Base-by-base conservation (phyloP, 1,140 invertebrate species). In the Chymomyza costata region DNA sequence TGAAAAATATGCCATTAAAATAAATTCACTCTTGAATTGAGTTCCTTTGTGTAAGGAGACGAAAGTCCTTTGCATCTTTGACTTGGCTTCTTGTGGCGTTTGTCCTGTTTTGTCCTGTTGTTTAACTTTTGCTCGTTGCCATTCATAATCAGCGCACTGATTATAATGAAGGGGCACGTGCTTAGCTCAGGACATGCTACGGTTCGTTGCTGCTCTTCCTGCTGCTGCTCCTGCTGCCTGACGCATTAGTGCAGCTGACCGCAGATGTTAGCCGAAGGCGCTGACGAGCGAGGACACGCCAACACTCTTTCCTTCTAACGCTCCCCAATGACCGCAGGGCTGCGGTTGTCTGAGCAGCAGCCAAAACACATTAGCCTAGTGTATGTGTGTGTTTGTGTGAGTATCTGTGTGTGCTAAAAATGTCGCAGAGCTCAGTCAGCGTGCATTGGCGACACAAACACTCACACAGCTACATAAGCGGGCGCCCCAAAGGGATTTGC, bases 361-460 rank as follows among this genome's bases (percentile, higher is more conserved):
- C 59, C 51, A 58, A 66, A 76, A 63, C 55, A 76, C 71, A 78
- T 80, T 80, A 71, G 66, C 49, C 55, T n/a, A n/a, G n/a, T n/a
- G n/a, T n/a, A n/a, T n/a, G n/a, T n/a, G n/a, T n/a, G 63, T 71
- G 59, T 78, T 40, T 25, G 21, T 25, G 21, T 25, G 21, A 5
- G 21, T 8, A 8, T 25, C 3, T 25, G 21, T 25, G 14, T 38
- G 35, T 38, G 6, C 66, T 67, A 58, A 59, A 78, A 78, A 57
- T 70, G 63, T 78, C 63, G 62, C 61, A 65, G 47, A 47, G 30
- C 35, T 47, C 51, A 55, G 55, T 48, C 44, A 55, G 53, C 48
- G 46, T 34, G 25, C 48, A 45, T 38, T 28, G 25, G 41, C 13
- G 18, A 44, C 39, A 30, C 40, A 31, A 3, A 17, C 17, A 28